Evolutionary conservation across 2,797 vertebrate species (phyloP).

Genomic region (Lepus townsendii): DNA sequence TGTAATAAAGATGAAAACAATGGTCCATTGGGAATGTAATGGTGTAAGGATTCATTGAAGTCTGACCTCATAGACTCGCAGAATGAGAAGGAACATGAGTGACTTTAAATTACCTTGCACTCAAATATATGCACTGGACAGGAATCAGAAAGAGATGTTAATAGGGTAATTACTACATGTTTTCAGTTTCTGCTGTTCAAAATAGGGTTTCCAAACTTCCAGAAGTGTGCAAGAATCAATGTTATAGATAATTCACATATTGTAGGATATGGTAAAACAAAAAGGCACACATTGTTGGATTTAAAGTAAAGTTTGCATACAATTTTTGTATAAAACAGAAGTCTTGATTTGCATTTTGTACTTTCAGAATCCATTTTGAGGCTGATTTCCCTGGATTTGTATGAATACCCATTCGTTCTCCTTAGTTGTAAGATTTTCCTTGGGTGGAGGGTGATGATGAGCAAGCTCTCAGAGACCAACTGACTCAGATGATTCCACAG

Average conservation of each 20-base stretch:
- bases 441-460: not conserved
- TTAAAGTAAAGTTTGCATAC: not conserved
- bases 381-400: not conserved
- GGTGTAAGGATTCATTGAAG: not conserved
- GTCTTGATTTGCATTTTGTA: not conserved
- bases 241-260: not conserved
- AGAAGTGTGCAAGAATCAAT: not conserved
- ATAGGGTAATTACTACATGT: constrained; percentile 18
- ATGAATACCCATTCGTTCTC: not conserved
- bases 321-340: constrained; percentile 22
- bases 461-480: not conserved
- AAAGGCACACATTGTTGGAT: not conserved
- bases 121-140: not conserved
- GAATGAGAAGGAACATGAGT: constrained; percentile 34
- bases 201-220: not conserved
- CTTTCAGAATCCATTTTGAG: constrained; percentile 36
- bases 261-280: constrained; percentile 20
- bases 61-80: not conserved
- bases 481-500: constrained; percentile 7
- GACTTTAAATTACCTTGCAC: not conserved
- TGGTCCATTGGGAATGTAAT: not conserved
- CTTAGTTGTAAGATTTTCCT: constrained; percentile 11
- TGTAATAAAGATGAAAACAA: not conserved
- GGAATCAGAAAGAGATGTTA: constrained; percentile 5
- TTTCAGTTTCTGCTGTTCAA: constrained; percentile 11